Evolutionary conservation across 2,888 invertebrate species (phyloP), one percentile per base, ranked within the genome.

Genomic region (Lottia scabra): DNA sequence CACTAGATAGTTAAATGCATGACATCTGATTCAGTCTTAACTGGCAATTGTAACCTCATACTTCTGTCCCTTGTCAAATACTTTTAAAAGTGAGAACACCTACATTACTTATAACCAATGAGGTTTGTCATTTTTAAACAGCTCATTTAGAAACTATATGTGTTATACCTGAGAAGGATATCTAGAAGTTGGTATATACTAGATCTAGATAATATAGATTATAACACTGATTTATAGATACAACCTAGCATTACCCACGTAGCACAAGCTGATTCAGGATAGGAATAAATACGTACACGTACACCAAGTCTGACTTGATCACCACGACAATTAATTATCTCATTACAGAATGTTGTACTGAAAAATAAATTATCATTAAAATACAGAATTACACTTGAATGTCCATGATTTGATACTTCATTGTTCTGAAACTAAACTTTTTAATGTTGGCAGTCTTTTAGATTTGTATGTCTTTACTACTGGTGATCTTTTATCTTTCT

Each of bases 181-280:
- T 64, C 64, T 38, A n/a, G n/a, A 26, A 8, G 26, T 27, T 27
- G 46, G 19, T 48, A n/a, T 2, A 1, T 62, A 43, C 27, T 19
- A 16, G 43, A 48, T 62, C 27, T 19, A 16, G 43, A 48, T 62
- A 43, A 23, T 38, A n/a, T 23, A 12, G 30, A 8, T 79, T 75
- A 88, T n/a, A 87, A 74, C 0, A 89, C 80, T 56, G 86, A 87
- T 72, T 88, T 88, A 79, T 88, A 89, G 80, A 87, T 87, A 75
- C 88, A 89, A 27, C 89, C 89, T 83, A 89, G 87, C 88, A 89
- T 89, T 15, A 89, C 78, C 89, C 89, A 89, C 1, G 87, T 87
- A 56, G 89, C 88, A 73, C 85, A 85, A 1, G 88, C 84, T 26
- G 83, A 83, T 70, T 89, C 89, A 12, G 89, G 89, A 74, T 89